Base-by-base conservation (phyloP, 2,888 invertebrate species). In the Andrena fulva region DNA sequence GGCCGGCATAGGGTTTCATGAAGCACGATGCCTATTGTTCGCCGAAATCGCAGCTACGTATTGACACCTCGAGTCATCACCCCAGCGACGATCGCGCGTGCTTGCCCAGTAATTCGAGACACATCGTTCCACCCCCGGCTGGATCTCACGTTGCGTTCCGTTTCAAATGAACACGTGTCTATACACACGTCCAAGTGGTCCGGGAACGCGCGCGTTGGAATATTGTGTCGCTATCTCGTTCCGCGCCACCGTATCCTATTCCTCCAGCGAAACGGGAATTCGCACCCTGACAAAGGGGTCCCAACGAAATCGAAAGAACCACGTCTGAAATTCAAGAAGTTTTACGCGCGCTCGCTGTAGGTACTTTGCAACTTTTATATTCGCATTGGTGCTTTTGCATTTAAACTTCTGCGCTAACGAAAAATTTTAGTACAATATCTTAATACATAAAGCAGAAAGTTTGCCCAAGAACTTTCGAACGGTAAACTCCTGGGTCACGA, bases 11-110 rank as follows among this genome's bases (percentile, higher is more conserved):
- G 56, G 63, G 33, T 89, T 87, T 89, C 87, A 59, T 64, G 70
- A 50, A 73, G 67, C 35, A n/a, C 29, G 73, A 54, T 27, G 69
- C 77, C 42, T 59, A 89, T 88, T 88, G 89, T 87, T 73, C 85
- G 16, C 54, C 82, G 75, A 85, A 89, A 88, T 88, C 89, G 84
- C 78, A 62, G 81, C 71, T 75, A 89, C 81, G 77, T 75, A 89
- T 88, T 85, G 85, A 88, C 89, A 87, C 89, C 87, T 89, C 89
- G 85, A 89, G 85, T 89, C 89, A 87, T 81, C 88, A 68, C 68
- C 77, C 84, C 59, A 42, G 29, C 77, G 59, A 35, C 85, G 86
- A 86, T 87, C 87, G 69, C 59, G 63, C 35, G 54, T 78, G 80
- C 83, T 82, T 89, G 82, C 74, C 80, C 79, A 77, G 88, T 88